Evolutionary conservation across 2,888 invertebrate species (phyloP), one percentile per base, ranked within the genome.

Genomic region (Thereva unica): DNA sequence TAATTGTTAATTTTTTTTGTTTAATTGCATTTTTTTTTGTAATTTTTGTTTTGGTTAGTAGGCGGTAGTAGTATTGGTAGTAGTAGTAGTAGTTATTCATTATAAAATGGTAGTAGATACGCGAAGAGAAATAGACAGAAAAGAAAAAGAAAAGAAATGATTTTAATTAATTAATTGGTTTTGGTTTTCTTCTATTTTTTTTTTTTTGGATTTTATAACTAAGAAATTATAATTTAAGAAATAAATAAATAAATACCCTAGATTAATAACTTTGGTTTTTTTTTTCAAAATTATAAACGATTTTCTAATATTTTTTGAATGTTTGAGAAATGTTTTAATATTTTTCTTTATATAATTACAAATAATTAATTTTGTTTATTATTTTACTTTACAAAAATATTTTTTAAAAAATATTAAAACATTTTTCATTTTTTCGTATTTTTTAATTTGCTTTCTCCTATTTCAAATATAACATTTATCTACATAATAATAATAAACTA

Each of bases 101-200:
- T 45, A 67, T 67, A 66, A 66, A 63, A 61, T 69, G 66, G 68
- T 70, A 69, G 70, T 70, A 71, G 70, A 69, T 71, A 44, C 56
- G 64, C 70, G 70, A 69, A 70, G 71, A 67, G 71, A 70, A 71
- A 71, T 68, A 71, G 69, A 70, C 69, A 70, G 70, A 71, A 71
- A 71, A 68, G 70, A 71, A 65, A 70, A 67, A 70, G 69, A 71
- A 70, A 67, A 69, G 68, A 69, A 69, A 23, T 23, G 47, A 8
- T 59, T 59, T 47, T 59, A 49, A 59, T 59, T 59, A 59, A 47
- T 59, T 47, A 66, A 70, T 70, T 70, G 69, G 70, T 69, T 47
- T 45, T 40, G 10, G 61, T 70, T 70, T 69, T 69, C 55, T 52
- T 55, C 59, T 69, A 55, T 55, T 53, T 56, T 61, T 67, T 66